phyloP scores from a whole-genome alignment of 1,140 invertebrate species.

The Pinna nobilis region DNA sequence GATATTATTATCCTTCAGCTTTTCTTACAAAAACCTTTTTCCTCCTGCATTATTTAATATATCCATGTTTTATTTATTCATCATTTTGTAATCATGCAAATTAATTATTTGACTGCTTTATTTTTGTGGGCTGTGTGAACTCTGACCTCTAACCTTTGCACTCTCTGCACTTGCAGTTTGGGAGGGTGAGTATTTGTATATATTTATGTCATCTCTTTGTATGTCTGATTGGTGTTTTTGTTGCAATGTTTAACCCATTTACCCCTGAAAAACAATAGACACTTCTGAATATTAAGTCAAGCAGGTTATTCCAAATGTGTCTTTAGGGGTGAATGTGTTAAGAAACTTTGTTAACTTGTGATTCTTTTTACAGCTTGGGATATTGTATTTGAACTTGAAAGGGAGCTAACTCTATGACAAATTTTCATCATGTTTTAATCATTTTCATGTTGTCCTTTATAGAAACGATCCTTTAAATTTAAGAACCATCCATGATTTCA shows the following conservation, averaged over 20 bases:
- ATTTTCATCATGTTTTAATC: too few species aligned
- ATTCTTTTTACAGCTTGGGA: too few species aligned
- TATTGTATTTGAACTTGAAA: too few species aligned
- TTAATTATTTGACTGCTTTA: slow-evolving; percentile 20
- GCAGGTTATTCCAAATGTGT: too few species aligned
- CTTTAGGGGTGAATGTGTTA: too few species aligned
- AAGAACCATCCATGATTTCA: too few species aligned
- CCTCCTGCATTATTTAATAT: neutral
- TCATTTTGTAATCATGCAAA: neutral
- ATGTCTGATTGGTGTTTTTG: neutral
- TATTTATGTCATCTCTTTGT: neutral
- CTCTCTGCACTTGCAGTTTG: slow-evolving; percentile 49
- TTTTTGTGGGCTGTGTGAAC: slow-evolving; percentile 46
- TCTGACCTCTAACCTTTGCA: slow-evolving; percentile 51
- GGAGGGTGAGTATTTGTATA: slow-evolving; percentile 52
- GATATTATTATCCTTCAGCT: too few species aligned
- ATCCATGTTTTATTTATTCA: slow-evolving; percentile 1
- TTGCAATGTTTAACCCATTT: neutral
- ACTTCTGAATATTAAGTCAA: neutral
- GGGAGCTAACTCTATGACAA: too few species aligned
- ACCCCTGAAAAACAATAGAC: neutral
- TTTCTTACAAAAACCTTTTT: neutral
- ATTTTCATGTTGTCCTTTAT: too few species aligned
- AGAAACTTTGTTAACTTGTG: too few species aligned
- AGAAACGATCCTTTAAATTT: too few species aligned